Base-by-base conservation (phyloP, 2,888 invertebrate species). In the Oscheius sp. region DNA sequence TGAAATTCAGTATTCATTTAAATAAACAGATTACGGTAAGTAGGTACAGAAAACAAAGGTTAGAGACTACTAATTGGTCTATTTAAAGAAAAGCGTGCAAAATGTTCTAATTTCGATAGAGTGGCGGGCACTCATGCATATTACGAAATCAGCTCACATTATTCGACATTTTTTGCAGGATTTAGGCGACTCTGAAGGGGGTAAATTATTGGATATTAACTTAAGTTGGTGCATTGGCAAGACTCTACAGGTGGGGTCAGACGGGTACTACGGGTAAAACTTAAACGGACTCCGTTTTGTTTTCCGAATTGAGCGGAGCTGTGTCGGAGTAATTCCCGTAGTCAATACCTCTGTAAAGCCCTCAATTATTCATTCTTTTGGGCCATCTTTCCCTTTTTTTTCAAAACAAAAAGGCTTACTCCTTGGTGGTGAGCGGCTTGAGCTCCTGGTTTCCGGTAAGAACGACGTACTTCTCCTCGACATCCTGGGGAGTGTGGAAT, bases 401-500 rank as follows among this genome's bases (percentile, higher is more conserved):
- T n/a, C n/a, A 23, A 9, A 29, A 59, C 16, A 43, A 16, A 23
- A 7, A 23, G 49, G 52, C 66, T 66, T 27, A 66, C 66, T 84
- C 82, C 75, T 84, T 84, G 73, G 73, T 71, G 75, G 81, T 81
- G 68, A 81, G 76, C 53, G 80, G 83, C 76, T 82, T 78, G 76
- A 83, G 74, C 69, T 85, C 82, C 78, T 82, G 80, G 78, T 81
- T 81, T 70, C 81, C 81, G 76, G 81, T 81, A 72, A 81, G 76
- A 46, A 81, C 81, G 75, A 81, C 81, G 76, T 81, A 81, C 59
- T 81, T 81, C 81, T 81, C 81, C 73, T 81, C 81, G 61, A 79
- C 81, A 70, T 81, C 81, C 61, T 73, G 73, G 71, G 90, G 90
- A 88, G 90, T 90, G 85, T 91, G 91, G 63, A 90, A 83, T 45